Percentiles rank a stretch among this genome's conserved stretches.
Conservation (phyloP, 2,113 vertebrate genomes). For the Macquaria ambigua region DNA sequence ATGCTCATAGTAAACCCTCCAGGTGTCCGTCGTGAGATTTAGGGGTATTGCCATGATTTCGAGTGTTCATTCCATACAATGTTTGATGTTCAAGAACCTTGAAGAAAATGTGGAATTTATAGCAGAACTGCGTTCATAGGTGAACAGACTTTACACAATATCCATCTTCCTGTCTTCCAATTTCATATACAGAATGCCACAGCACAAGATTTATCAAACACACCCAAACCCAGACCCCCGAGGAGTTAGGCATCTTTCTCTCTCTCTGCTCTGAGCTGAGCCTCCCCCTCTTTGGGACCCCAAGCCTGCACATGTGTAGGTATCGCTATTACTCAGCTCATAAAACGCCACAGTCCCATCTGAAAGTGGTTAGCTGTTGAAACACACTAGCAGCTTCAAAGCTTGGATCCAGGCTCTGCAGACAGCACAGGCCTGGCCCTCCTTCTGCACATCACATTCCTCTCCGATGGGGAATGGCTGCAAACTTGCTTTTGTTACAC, state of each 20-base stretch:
- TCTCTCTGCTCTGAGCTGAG: slow-evolving; percentile 62
- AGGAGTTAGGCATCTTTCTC: slow-evolving; percentile 65
- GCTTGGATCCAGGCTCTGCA: slow-evolving; percentile 71
- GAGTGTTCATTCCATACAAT: slow-evolving; percentile 4
- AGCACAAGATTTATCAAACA: slow-evolving; percentile 60
- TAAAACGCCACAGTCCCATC: slow-evolving; percentile 85
- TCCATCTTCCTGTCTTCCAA: slow-evolving; percentile 38
- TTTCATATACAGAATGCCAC: slow-evolving; percentile 41
- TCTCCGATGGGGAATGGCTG: slow-evolving; percentile 67
- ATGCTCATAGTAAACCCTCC: neutral
- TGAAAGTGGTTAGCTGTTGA: slow-evolving; percentile 88
- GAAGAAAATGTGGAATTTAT: slow-evolving; percentile 27
- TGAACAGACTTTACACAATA: slow-evolving; percentile 28
- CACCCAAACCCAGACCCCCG: slow-evolving; percentile 53
- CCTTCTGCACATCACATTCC: slow-evolving; percentile 78
- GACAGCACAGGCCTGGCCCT: slow-evolving; percentile 68
- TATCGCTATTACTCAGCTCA: slow-evolving; percentile 85
- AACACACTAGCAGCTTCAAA: slow-evolving; percentile 85
- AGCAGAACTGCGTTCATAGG: slow-evolving; percentile 1
- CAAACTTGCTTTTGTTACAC: slow-evolving; percentile 73
- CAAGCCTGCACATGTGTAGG: slow-evolving; percentile 82
- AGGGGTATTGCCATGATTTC: neutral
- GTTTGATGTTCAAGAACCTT: slow-evolving; percentile 41
- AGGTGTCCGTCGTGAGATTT: neutral
- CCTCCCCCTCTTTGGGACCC: slow-evolving; percentile 80